phyloP scores from a whole-genome alignment of 2,113 vertebrate genomes.

The Meleagris gallopavo region DNA sequence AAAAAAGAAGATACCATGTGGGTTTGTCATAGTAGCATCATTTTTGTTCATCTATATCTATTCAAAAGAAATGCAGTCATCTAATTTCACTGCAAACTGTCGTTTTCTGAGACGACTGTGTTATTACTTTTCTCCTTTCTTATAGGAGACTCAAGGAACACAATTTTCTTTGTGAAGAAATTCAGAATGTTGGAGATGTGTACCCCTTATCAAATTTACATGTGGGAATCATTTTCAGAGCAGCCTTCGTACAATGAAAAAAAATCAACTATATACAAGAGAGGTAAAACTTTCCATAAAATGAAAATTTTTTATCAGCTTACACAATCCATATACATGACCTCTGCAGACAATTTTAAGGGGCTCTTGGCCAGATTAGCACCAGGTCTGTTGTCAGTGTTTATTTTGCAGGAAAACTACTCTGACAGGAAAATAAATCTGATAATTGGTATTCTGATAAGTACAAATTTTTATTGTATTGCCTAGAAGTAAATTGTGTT shows the following conservation, averaged over 20 bases:
- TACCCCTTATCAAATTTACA: slow-evolving; percentile 1
- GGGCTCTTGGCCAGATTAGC: background rate
- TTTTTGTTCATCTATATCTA: slow-evolving; percentile 19
- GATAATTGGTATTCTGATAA: background rate
- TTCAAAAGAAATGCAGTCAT: slow-evolving; percentile 31
- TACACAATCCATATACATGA: background rate
- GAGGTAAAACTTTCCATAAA: background rate
- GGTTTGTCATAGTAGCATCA: background rate
- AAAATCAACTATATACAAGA: background rate
- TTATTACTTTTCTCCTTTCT: slow-evolving; percentile 16
- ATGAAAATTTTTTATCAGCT: background rate
- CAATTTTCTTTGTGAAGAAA: slow-evolving; percentile 32
- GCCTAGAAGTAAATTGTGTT: background rate
- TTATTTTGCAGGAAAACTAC: background rate
- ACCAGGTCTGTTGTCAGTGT: background rate
- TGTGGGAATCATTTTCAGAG: background rate
- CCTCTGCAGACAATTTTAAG: background rate
- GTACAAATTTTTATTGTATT: background rate
- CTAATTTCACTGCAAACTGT: slow-evolving; percentile 1
- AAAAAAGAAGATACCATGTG: background rate
- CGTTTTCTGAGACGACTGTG: background rate
- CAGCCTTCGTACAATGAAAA: no score
- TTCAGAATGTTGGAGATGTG: background rate
- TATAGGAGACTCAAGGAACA: background rate
- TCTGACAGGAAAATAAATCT: background rate